A percentile compares a stretch with the other conserved stretches of the same genome.
These are phyloP conservation scores for Anniella stebbinsi DNA, from an alignment of 2,797 vertebrate species.

Conservation along the genomic window DNA sequence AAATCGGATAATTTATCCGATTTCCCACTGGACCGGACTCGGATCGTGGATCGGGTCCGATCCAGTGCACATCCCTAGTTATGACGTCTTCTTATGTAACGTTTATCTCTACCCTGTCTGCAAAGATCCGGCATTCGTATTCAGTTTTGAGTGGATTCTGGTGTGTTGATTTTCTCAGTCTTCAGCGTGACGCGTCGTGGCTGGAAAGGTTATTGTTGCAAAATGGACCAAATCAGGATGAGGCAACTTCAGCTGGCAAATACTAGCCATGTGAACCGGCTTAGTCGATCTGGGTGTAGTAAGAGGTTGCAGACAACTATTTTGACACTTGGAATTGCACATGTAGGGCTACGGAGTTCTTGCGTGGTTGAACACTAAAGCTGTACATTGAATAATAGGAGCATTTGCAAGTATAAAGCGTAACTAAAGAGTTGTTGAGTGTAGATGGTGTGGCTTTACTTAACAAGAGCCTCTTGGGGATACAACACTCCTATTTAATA, in stretches of 20 bases:
- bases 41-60: too few species aligned
- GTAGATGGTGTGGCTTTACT: background rate
- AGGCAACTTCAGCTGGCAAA: background rate
- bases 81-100: too few species aligned
- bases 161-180: background rate
- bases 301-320: fast-evolving
- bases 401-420: background rate
- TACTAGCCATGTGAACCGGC: too few species aligned
- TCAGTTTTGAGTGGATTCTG: background rate
- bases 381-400: background rate
- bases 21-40: too few species aligned
- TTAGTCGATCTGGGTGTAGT: background rate
- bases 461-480: background rate
- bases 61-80: too few species aligned
- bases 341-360: fast-evolving
- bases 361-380: background rate
- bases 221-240: background rate
- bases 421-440: background rate
- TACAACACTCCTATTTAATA: background rate
- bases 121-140: background rate
- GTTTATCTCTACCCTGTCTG: background rate
- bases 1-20: too few species aligned
- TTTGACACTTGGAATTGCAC: fast-evolving
- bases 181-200: background rate
- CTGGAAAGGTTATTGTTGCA: background rate